phyloP scores from a whole-genome alignment of 2,888 invertebrate species.

The Muschampia plurimacula region DNA sequence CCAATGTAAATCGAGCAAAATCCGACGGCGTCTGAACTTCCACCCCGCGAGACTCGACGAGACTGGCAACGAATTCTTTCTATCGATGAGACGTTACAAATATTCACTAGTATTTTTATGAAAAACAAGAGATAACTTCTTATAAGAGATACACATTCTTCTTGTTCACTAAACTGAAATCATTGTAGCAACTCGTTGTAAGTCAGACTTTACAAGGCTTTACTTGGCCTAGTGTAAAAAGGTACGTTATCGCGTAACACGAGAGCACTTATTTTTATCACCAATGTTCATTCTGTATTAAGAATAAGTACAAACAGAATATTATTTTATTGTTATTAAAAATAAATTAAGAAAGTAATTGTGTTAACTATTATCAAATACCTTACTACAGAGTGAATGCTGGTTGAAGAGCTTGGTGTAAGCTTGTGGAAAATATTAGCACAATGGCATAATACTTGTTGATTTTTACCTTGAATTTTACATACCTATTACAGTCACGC shows the following conservation, averaged over 20 bases:
- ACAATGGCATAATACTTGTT: slow-evolving; percentile 33
- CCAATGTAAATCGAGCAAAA: background rate
- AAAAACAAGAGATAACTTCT: too few species aligned
- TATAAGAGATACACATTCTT: too few species aligned
- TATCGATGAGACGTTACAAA: background rate
- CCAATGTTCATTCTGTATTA: slow-evolving; percentile 11
- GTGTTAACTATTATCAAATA: background rate
- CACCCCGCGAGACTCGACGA: slow-evolving; percentile 2
- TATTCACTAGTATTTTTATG: too few species aligned
- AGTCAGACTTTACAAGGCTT: background rate
- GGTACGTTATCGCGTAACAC: background rate
- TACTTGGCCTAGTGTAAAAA: background rate
- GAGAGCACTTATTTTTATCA: background rate
- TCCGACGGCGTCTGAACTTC: background rate
- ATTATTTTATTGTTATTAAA: background rate
- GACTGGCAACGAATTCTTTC: slow-evolving; percentile 22
- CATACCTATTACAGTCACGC: slow-evolving; percentile 11
- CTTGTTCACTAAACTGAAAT: background rate
- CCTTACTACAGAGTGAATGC: slow-evolving; percentile 14
- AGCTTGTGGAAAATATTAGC: slow-evolving; percentile 20
- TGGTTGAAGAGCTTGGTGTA: background rate
- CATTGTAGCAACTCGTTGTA: background rate
- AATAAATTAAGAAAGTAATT: background rate
- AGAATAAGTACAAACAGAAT: background rate
- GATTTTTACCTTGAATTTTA: background rate